Evolutionary conservation across 2,797 vertebrate genomes (phyloP).

Genomic region (Sparidentex hasta): DNA sequence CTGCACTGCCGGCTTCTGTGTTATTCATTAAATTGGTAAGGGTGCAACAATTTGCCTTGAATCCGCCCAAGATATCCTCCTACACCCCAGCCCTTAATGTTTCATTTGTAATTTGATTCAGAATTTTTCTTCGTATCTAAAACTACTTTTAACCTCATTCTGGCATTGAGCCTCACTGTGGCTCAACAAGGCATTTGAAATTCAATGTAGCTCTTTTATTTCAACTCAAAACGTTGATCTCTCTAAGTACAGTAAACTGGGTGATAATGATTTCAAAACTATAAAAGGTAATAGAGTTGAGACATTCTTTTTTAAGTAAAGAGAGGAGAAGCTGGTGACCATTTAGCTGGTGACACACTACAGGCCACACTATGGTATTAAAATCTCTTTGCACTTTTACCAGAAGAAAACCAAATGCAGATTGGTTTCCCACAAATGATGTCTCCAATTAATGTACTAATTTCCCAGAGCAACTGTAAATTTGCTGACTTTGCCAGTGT

Average conservation of each 20-base stretch:
- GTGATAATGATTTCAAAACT: conserved; percentile 22
- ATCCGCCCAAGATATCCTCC: conserved; percentile 37
- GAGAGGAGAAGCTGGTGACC: not conserved
- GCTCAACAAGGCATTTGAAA: conserved; percentile 29
- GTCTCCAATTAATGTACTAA: conserved; percentile 25
- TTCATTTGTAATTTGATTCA: conserved; percentile 45
- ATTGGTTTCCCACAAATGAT: conserved; percentile 47
- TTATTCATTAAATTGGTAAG: conserved; percentile 53
- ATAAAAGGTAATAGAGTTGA: conserved; percentile 13
- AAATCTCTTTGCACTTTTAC: conserved; percentile 31
- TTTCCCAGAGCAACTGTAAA: conserved; percentile 48
- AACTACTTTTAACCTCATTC: conserved; percentile 29
- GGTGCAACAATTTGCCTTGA: conserved; percentile 42
- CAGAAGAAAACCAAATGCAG: conserved; percentile 32
- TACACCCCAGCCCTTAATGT: conserved; percentile 25
- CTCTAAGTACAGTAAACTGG: conserved; percentile 15
- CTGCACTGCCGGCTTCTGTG: conserved; percentile 48
- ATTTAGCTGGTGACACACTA: conserved; percentile 25
- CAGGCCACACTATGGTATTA: not conserved
- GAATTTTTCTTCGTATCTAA: conserved; percentile 28
- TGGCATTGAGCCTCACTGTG: conserved; percentile 5
- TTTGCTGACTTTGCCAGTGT: conserved; percentile 35
- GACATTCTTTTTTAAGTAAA: not conserved
- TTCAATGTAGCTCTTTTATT: conserved; percentile 12
- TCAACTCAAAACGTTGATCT: conserved; percentile 1